Conservation (phyloP, 2,113 vertebrate species). For the Psilopsiagon aymara region DNA sequence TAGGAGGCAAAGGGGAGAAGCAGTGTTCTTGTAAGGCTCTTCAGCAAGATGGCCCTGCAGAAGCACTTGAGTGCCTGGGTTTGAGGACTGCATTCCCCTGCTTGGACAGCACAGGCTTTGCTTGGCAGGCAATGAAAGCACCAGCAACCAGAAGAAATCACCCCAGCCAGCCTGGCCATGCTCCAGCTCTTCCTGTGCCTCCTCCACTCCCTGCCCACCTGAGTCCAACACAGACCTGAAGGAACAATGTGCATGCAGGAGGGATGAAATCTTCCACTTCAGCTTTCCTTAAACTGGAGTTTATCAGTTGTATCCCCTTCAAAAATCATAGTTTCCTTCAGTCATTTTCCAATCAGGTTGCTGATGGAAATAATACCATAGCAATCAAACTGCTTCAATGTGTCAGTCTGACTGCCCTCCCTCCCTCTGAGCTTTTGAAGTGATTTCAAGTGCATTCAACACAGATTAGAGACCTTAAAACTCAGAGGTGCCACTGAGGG, state of each 20-base stretch:
- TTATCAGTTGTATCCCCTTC: not conserved
- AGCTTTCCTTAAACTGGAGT: not conserved
- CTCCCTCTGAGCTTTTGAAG: not conserved
- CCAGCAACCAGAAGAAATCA: not conserved
- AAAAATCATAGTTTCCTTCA: not conserved
- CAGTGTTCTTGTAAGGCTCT: not conserved
- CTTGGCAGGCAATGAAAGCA: not conserved
- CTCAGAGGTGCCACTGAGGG: not conserved
- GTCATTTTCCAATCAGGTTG: not conserved
- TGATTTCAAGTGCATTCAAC: constrained; percentile 18
- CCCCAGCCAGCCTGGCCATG: not conserved
- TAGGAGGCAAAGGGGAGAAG: not conserved
- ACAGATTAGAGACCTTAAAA: not conserved
- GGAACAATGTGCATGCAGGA: not conserved
- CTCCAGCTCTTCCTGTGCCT: fast-evolving
- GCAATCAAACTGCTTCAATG: not conserved
- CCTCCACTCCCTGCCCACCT: not conserved
- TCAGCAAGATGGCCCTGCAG: fast-evolving
- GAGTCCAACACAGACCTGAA: not conserved
- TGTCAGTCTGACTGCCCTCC: not conserved
- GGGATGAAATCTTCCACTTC: not conserved
- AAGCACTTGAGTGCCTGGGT: not conserved
- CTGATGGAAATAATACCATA: not conserved
- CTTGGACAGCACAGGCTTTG: not conserved
- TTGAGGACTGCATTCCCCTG: not conserved